phyloP scores from a whole-genome alignment of 2,113 vertebrate genomes.

The Rallus limicola region DNA sequence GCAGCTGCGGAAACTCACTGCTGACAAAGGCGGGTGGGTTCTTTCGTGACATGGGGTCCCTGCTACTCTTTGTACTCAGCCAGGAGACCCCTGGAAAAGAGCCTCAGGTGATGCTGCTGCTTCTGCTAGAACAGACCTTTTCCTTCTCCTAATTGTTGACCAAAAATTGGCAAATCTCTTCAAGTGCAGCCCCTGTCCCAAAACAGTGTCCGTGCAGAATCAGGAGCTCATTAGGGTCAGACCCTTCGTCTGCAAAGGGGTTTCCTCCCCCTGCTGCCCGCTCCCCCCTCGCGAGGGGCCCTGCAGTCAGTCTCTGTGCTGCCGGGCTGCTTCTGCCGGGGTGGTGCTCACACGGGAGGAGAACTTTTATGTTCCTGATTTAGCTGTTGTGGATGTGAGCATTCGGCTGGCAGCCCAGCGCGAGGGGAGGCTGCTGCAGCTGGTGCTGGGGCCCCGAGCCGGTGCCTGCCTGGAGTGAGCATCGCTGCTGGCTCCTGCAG shows the following conservation, averaged over 20 bases:
- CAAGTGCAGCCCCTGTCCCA: not conserved
- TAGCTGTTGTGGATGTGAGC: not conserved
- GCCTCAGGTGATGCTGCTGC: not conserved
- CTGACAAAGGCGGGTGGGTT: accelerated
- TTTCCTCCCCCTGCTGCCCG: accelerated
- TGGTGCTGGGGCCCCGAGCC: too few relatives aligned
- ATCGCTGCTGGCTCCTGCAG: not conserved
- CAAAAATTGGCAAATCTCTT: not conserved
- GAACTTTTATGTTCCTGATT: not conserved
- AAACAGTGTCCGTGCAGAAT: not conserved
- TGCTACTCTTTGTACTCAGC: not conserved
- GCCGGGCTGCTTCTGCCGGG: not conserved
- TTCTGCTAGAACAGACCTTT: not conserved
- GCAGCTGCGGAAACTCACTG: accelerated
- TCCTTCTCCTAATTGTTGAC: not conserved
- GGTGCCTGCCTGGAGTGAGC: too few relatives aligned
- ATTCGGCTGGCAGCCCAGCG: not conserved
- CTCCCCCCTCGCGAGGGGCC: not conserved
- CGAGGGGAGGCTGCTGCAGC: not conserved
- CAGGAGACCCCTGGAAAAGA: not conserved
- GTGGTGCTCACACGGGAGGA: not conserved
- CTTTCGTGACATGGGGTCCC: not conserved
- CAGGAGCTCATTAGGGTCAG: not conserved
- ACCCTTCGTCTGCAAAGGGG: not conserved
- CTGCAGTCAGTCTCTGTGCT: accelerated